Base-by-base conservation (phyloP, 30 jellyfish, hydroid and myxozoan genomes). In the Hydractinia echinata region DNA sequence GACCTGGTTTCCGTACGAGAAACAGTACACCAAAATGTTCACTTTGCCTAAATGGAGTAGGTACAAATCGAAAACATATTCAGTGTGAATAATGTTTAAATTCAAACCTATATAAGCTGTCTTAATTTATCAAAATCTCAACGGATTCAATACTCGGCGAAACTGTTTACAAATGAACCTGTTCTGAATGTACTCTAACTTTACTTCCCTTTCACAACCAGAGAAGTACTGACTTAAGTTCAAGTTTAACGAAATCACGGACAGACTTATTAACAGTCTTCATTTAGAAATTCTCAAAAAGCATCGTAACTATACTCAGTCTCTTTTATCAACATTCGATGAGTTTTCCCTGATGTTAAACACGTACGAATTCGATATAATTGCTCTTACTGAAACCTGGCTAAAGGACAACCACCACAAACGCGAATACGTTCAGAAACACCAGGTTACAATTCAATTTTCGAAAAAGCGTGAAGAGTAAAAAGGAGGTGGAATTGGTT, bases 311-410 rank as follows among this genome's bases (percentile, higher is more conserved):
- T 10, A 13, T 10, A 80, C 87, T 8, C 92, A 87, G 76, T 77
- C 91, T 67, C 50, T 87, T 73, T 73, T 87, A 67, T 87, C 95
- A 83, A 10, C 80, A 67, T 73, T 87, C 51, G 84, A 80, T 87
- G 95, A 87, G 73, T 61, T 81, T 16, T 18, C 66, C 16, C 50
- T 81, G 51, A 87, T 87, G 66, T 51, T 81, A 70, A 82, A 80
- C 67, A 81, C 72, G 67, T 87, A 87, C 76, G 83, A 87, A 18
- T 87, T 81, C 55, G 87, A 87, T 60, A 73, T 87, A 60, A 69
- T 87, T 10, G 73, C 95, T 19, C 76, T 87, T 84, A 19, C 81
- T 19, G 92, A 87, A 71, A 87, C 95, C 62, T 87, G 95, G 95
- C 83, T 87, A 50, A 81, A 87, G 62, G 87, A 87, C 88, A 80